Evolutionary conservation across 2,797 vertebrate species (phyloP), one percentile per base, ranked within the genome.

Genomic region (Mionectes olivaceus): DNA sequence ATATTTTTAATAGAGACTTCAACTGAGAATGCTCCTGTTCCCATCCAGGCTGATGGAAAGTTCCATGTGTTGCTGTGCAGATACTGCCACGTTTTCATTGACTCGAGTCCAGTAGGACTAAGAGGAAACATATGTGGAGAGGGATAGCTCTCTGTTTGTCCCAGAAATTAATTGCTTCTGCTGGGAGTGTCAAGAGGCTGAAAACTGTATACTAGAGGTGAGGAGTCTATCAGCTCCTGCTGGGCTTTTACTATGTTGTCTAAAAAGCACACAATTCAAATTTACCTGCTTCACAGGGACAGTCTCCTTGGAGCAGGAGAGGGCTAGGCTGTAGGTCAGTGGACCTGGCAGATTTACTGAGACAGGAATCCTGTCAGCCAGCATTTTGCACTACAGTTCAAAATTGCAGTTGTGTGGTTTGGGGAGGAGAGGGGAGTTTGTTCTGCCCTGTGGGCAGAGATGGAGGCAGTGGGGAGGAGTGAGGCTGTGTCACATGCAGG

Each of bases 11-110:
- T n/a, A 71, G 78, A 77, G 56, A 25, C 64, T 91, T 93, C 87
- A 88, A 11, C 63, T 67, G 43, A 56, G 79, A 56, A 79, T 92
- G 87, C 77, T 86, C 22, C 84, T 63, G 56, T 94, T 95, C 80
- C 94, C 89, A 49, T 95, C 77, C 70, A 76, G 81, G 87, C 74
- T 89, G 87, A 73, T 97, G 95, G 96, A 97, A 97, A 97, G 94
- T 95, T 97, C 96, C 94, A 90, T 94, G 91, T 95, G 85, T 96
- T 94, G 85, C 93, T 95, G 86, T 85, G 80, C 89, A 97, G 97
- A 95, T 88, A 91, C 50, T 98, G 98, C 98, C 98, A 98, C 98
- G 98, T 99, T 98, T 98, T 97, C 94, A 79, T 96, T 55, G 95
- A 96, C 92, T 95, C 55, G 1, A 83, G 76, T 97, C 90, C 96